Evolutionary conservation across 2,797 vertebrate species (phyloP), one percentile per base, ranked within the genome.

Genomic region (Pangasius macronema): DNA sequence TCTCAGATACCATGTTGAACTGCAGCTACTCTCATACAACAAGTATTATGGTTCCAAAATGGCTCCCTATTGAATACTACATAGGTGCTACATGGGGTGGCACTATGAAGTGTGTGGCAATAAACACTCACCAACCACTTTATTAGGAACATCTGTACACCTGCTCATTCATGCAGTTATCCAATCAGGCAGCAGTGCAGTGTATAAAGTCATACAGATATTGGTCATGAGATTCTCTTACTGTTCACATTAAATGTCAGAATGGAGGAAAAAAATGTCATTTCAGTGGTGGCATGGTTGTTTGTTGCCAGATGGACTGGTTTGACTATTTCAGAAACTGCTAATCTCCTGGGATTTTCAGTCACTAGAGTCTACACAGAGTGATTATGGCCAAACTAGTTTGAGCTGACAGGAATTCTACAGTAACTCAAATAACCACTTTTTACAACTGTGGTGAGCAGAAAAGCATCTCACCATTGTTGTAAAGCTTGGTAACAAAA

Each of bases 1-100:
- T 77, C 67, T 83, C 36, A 80, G 86, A 63, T 53, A 30, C 84
- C 84, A 87, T 73, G 80, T 86, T 87, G 75, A 80, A 81, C 61
- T 39, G 11, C 39, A 27, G 39, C 65, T 63, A 68, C 55, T 79
- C 36, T 76, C 82, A 57, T 82, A 82, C 55, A 61, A 65, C 39
- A 49, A 57, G 65, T 84, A 72, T 73, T 87, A 65, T 72, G 49
- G 72, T 76, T 82, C 39, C 72, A 61, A 63, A 61, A 46, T 49
- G 36, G 36, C 36, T 46, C 79, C 57, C 6, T 9, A 10, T n/a
- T 46, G 79, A 82, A n/a, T 46, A n/a, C 2, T 63, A 27, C 36
- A 82, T 22, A 57, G 18, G 7, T 53, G 13, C 30, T 75, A 51
- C 20, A 79, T 36, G 55, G 8, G 22, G 57, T 13, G 22, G 22